phyloP scores from a whole-genome alignment of 2,888 invertebrate species.

The Eristalis arbustorum region DNA sequence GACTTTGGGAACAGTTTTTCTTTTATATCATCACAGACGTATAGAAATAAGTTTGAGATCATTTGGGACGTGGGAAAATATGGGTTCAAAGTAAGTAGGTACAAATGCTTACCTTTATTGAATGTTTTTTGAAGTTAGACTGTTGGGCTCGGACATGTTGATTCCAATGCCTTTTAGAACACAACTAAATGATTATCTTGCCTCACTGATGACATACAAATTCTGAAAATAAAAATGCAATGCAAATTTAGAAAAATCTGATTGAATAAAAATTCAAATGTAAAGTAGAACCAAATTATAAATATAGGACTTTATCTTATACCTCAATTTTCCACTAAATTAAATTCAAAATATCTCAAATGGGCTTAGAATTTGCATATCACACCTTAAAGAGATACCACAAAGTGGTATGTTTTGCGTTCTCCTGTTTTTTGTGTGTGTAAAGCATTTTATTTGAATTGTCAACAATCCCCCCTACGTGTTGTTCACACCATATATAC shows the following conservation, averaged over 20 bases:
- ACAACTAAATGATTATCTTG: conserved; percentile 1
- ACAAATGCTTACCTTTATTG: conserved; percentile 58
- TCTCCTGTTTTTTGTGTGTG: neutral
- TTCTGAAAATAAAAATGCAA: conserved; percentile 35
- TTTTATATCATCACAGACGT: neutral
- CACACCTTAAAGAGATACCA: conserved; percentile 16
- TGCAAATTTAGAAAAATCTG: neutral
- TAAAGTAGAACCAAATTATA: no score
- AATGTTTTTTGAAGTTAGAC: conserved; percentile 44
- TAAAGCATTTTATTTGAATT: conserved; percentile 3
- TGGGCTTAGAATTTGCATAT: conserved; percentile 15
- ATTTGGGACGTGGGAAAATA: neutral
- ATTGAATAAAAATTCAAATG: neutral
- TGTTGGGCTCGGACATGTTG: conserved; percentile 58
- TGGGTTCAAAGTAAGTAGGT: neutral
- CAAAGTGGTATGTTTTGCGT: neutral
- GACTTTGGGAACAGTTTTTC: no score
- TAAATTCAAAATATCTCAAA: neutral
- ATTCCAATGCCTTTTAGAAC: conserved; percentile 28
- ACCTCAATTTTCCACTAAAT: neutral
- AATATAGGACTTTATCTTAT: neutral
- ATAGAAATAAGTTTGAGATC: neutral
- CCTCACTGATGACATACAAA: neutral
- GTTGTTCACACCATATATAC: conserved; percentile 43
- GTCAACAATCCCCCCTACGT: conserved; percentile 16